Base-by-base conservation (phyloP, 2,797 vertebrate species). In the Myiothlypis coronata region DNA sequence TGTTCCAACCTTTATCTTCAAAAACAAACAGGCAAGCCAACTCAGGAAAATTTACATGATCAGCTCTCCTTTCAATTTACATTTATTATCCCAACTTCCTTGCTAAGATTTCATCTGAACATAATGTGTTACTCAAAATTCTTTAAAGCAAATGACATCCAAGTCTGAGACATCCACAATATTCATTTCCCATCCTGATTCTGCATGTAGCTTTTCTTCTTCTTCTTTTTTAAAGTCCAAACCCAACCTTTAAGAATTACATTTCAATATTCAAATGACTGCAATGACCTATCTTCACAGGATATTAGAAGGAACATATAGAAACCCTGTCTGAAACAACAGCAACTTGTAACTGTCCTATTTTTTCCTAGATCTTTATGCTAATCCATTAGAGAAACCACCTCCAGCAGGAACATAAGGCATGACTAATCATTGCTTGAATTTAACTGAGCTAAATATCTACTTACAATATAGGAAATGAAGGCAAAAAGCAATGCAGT, bases 1-100 rank as follows among this genome's bases (percentile, higher is more conserved):
- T 71, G 71, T 92, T 96, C 89, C 94, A 94, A 80, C 80, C 44
- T 89, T 96, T 92, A 92, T 87, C 91, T 91, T 91, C 60, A 91
- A 72, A 96, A 87, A 71, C 53, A 84, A 83, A 26, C 80, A 95
- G 86, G 74, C 69, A 91, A 86, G 55, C 76, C 82, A 90, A 67
- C 76, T 94, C 57, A 83, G 69, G 72, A 86, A 70, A 60, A 85
- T 83, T 34, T 91, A 93, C 71, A 77, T n/a, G 3, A 80, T 49
- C 86, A 92, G 53, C 75, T 83, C 64, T 92, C 63, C 74, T 83
- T 92, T 49, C 78, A 53, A 27, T 68, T 92, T 84, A 74, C 89
- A 83, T 84, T 92, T 80, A 85, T 90, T 67, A 80, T 34, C 64
- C 78, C 71, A 70, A 11, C 26, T 34, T 90, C 71, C 75, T 79